Evolutionary conservation across 2,888 invertebrate genomes (phyloP).

Genomic region (Cyrtodaria siliqua): DNA sequence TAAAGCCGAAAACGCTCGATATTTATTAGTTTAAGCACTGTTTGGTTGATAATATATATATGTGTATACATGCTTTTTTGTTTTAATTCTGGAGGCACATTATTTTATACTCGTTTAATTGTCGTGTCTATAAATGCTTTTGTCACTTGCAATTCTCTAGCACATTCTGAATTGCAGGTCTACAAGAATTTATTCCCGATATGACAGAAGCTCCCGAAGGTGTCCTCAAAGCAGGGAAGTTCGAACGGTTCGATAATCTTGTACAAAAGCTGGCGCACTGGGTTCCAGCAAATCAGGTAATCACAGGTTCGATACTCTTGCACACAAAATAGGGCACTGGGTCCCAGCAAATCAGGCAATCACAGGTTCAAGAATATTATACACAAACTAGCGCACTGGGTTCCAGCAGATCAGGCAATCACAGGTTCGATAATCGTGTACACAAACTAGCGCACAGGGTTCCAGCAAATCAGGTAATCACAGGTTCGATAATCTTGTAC

Average conservation of each 20-base stretch:
- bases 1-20: too few relatives aligned
- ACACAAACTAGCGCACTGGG: constrained; percentile 53
- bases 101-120: too few relatives aligned
- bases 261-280: constrained; percentile 48
- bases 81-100: too few relatives aligned
- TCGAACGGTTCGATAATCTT: constrained; percentile 50
- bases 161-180: constrained; percentile 21
- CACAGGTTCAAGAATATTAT: constrained; percentile 40
- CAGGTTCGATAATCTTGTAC: too few relatives aligned
- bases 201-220: constrained; percentile 34
- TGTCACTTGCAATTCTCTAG: too few relatives aligned
- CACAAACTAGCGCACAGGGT: constrained; percentile 58
- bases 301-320: constrained; percentile 36
- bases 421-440: constrained; percentile 40
- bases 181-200: constrained; percentile 63
- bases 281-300: constrained; percentile 62
- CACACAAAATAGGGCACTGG: constrained; percentile 56
- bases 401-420: constrained; percentile 57
- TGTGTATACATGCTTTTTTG: too few relatives aligned
- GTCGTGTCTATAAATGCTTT: too few relatives aligned
- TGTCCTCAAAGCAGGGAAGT: constrained; percentile 37
- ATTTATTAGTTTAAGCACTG: too few relatives aligned
- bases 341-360: constrained; percentile 57
- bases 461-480: constrained; percentile 53
- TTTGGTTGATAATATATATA: too few relatives aligned